Conservation (phyloP, 2,113 vertebrate species). For the Onychorhynchus coronatus region DNA sequence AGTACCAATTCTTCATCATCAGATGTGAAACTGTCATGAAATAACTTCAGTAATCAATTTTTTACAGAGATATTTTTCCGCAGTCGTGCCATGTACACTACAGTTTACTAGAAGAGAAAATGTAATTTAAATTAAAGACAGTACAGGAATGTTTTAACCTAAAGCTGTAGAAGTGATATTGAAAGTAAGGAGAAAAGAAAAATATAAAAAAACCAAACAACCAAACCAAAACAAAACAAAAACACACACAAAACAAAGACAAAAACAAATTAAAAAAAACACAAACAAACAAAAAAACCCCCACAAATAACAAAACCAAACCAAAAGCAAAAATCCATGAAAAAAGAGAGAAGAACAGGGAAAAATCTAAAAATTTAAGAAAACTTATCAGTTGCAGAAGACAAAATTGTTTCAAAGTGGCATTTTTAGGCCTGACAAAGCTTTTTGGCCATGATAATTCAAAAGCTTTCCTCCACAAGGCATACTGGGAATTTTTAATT, state of each 20-base stretch:
- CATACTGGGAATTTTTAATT: neutral
- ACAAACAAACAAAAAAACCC: too few species aligned
- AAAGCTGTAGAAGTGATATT: neutral
- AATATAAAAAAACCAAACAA: neutral
- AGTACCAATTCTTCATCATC: neutral
- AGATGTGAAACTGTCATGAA: neutral
- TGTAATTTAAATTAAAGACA: neutral
- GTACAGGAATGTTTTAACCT: neutral
- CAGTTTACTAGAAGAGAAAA: neutral
- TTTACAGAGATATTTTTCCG: neutral
- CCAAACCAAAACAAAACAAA: too few species aligned
- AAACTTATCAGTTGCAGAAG: neutral
- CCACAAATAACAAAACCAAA: too few species aligned
- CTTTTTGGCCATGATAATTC: neutral
- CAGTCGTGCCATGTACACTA: neutral
- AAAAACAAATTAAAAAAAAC: too few species aligned
- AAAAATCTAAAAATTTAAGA: neutral
- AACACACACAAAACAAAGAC: too few species aligned
- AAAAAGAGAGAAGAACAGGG: rapidly evolving
- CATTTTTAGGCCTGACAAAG: neutral
- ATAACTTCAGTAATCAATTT: neutral
- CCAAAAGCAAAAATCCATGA: too few species aligned
- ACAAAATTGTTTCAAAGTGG: neutral
- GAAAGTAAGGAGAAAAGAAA: neutral
- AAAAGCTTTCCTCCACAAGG: neutral